Evolutionary conservation across 2,797 vertebrate genomes (phyloP), one percentile per base, ranked within the genome.

Genomic region (Bradypodion ventrale): DNA sequence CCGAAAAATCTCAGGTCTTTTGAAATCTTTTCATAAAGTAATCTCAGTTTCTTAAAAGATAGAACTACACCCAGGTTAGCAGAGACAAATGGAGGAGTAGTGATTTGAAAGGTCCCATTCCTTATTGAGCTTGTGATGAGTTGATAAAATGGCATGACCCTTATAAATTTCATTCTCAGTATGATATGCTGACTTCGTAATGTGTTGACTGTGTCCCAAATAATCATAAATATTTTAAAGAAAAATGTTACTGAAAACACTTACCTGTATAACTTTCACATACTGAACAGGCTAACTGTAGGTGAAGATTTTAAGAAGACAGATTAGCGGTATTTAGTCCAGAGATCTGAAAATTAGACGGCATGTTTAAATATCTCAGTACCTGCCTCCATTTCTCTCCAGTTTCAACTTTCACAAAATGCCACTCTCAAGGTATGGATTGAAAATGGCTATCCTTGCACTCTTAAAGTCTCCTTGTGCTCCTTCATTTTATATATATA

Each of bases 161-260:
- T 13, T 7, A 42, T 4, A n/a, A n/a, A n/a, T 29, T 66, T 37
- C 35, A 83, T 87, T 79, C 77, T 29, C 12, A 68, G 59, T 88
- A 90, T 32, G 49, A 82, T 1, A 84, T 80, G 85, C 84, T 68
- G 68, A 85, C 81, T 87, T 60, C 12, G 49, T n/a, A 82, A 69
- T 69, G 42, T 49, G 27, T 4, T 40, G 35, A 12, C 29, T 62
- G 32, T 76, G 32, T 21, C 32, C 62, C 15, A 69, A 52, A 79
- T 27, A 52, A 35, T 74, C 46, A 52, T 65, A 42, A 79, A 74
- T 65, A 74, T 65, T 79, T 84, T 35, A 21, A 37, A 65, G 16
- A 29, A 15, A 52, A 79, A 42, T 59, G 16, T 73, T 13, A 56
- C 65, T 80, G 44, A 49, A 66, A 66, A 74, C 25, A 79, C 59